phyloP scores from a whole-genome alignment of 2,888 invertebrate species.

The Drosophila algonquin region DNA sequence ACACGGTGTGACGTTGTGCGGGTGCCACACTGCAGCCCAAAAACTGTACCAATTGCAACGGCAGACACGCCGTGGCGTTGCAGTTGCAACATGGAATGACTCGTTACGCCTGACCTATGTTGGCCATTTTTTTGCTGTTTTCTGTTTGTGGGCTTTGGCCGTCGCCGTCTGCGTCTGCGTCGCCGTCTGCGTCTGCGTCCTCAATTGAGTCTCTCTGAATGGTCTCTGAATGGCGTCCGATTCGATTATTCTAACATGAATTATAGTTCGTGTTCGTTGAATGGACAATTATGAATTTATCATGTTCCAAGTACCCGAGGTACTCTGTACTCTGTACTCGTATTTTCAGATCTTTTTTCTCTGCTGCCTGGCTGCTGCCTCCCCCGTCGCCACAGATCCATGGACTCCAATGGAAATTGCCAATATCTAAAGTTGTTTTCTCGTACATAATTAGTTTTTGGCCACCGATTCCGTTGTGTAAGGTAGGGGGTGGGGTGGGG shows the following conservation, averaged over 20 bases:
- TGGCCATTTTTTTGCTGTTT: slow-evolving; percentile 54
- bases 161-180: slow-evolving; percentile 64
- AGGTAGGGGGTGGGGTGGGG: too few relatives aligned
- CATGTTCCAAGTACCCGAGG: slow-evolving; percentile 72
- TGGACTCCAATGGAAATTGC: slow-evolving; percentile 12
- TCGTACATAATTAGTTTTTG: slow-evolving; percentile 70
- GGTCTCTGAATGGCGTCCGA: slow-evolving; percentile 76
- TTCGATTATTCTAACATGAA: slow-evolving; percentile 80
- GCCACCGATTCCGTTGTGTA: too few relatives aligned
- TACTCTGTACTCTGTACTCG: slow-evolving; percentile 49
- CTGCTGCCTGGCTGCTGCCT: slow-evolving; percentile 30
- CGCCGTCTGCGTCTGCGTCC: slow-evolving; percentile 58
- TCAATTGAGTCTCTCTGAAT: slow-evolving; percentile 61
- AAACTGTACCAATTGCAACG: slow-evolving; percentile 63
- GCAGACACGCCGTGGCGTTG: slow-evolving; percentile 22
- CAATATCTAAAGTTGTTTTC: slow-evolving; percentile 39
- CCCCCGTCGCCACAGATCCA: neutral
- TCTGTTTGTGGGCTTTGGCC: slow-evolving; percentile 65
- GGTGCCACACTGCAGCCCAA: slow-evolving; percentile 53
- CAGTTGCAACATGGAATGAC: slow-evolving; percentile 73
- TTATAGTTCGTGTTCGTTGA: slow-evolving; percentile 80
- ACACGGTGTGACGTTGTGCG: slow-evolving; percentile 74
- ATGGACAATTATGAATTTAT: slow-evolving; percentile 81
- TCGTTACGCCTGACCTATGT: slow-evolving; percentile 79
- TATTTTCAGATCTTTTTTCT: too few relatives aligned